A percentile compares a stretch with the other conserved stretches of the same genome.
Evolutionary conservation across 2,888 invertebrate species (phyloP).

Genomic region (Tiphia femorata): DNA sequence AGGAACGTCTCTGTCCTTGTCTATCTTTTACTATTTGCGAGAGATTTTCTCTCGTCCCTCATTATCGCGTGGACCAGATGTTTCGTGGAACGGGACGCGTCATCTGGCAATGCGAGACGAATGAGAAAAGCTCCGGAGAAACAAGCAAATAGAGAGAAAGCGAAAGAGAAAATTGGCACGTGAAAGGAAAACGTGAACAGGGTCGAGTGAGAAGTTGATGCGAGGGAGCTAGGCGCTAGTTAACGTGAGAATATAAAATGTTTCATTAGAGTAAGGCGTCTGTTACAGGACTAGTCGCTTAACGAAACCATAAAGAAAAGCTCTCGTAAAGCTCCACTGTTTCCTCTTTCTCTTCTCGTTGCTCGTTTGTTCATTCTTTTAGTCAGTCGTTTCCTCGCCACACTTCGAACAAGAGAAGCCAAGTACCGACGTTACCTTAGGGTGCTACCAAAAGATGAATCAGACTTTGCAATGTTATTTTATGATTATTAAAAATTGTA

Average conservation of each 20-base stretch:
- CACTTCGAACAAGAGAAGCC: too few relatives aligned
- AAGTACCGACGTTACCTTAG: too few relatives aligned
- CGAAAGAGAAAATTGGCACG: neutral
- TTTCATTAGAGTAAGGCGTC: conserved; percentile 42
- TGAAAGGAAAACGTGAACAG: neutral
- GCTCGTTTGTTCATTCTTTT: too few relatives aligned
- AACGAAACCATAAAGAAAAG: conserved; percentile 41
- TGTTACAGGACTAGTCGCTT: conserved; percentile 28
- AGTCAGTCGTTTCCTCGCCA: too few relatives aligned
- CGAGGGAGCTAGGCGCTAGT: too few relatives aligned
- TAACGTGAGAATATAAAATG: conserved; percentile 39
- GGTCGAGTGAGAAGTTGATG: too few relatives aligned
- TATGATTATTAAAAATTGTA: too few relatives aligned
- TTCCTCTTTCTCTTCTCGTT: neutral
- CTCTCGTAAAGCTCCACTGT: conserved; percentile 31
- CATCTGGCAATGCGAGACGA: neutral
- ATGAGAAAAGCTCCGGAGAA: too few relatives aligned
- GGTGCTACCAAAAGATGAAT: too few relatives aligned
- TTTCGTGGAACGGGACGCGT: neutral
- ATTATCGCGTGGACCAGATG: conserved; percentile 1
- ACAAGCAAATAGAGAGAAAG: neutral
- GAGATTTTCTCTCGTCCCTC: neutral
- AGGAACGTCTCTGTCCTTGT: neutral
- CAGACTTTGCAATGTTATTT: too few relatives aligned
- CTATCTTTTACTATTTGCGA: too few relatives aligned